A percentile compares a stretch with the other conserved stretches of the same genome.
These are phyloP conservation scores for Chrysopilus asiliformis DNA, from an alignment of 2,888 invertebrate species.

Conservation along the genomic window DNA sequence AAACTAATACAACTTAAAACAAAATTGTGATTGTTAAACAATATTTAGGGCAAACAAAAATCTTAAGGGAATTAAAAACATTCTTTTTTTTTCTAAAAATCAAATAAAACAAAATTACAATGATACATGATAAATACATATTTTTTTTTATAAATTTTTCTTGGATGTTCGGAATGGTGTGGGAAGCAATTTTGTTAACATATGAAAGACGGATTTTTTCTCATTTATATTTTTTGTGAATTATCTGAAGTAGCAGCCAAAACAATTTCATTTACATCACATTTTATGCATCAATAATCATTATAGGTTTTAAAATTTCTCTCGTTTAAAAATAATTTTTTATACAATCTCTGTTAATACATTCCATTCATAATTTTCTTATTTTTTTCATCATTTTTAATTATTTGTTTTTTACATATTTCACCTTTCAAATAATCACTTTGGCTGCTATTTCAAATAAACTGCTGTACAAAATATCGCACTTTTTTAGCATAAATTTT, in stretches of 20 bases:
- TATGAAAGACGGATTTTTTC: constrained; percentile 31
- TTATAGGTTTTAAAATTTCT: too few species aligned
- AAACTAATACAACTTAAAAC: too few species aligned
- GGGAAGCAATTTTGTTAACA: constrained; percentile 37
- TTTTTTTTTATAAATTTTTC: too few species aligned
- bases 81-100: too few species aligned
- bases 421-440: too few species aligned
- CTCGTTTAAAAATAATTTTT: constrained; percentile 2
- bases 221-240: constrained; percentile 11
- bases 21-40: too few species aligned
- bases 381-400: too few species aligned
- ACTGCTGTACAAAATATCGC: constrained; percentile 6
- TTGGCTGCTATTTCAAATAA: constrained; percentile 1
- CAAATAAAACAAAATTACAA: constrained; percentile 4
- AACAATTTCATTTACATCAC: constrained; percentile 19
- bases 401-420: not conserved
- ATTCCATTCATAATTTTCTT: too few species aligned
- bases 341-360: too few species aligned
- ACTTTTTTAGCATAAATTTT: constrained; percentile 3
- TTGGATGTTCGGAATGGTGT: constrained; percentile 33
- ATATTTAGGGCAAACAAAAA: too few species aligned
- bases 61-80: too few species aligned
- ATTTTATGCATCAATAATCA: constrained; percentile 1
- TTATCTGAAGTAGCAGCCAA: constrained; percentile 20
- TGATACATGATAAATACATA: constrained; percentile 21